Percentiles rank a stretch among this genome's conserved stretches.
Evolutionary conservation across 2,888 invertebrate species (phyloP).

Genomic region (Orthonevra nobilis): DNA sequence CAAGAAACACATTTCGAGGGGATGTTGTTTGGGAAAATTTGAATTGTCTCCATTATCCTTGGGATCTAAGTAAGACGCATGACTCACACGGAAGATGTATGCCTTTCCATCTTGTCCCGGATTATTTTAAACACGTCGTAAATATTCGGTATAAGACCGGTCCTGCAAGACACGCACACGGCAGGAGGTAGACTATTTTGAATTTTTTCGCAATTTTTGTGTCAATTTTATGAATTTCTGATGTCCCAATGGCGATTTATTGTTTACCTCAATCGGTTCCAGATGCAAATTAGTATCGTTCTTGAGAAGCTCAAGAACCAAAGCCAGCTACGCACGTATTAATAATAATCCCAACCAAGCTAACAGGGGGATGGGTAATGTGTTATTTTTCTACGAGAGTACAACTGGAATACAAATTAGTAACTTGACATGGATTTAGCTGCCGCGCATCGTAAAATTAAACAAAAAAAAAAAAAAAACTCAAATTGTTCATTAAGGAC

Average conservation of each 20-base stretch:
- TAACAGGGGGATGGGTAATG: not conserved
- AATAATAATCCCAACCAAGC: conserved; percentile 24
- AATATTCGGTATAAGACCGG: conserved; percentile 41
- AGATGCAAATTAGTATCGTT: conserved; percentile 54
- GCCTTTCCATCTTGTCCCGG: conserved; percentile 48
- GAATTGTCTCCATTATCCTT: conserved; percentile 32
- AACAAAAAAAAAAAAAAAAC: too few species aligned
- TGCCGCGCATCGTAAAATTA: too few species aligned
- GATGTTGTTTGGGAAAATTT: conserved; percentile 16
- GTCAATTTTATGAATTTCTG: conserved; percentile 62
- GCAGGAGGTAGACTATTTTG: conserved; percentile 27
- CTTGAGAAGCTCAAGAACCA: conserved; percentile 31
- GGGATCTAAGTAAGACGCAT: conserved; percentile 23
- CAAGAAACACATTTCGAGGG: not conserved
- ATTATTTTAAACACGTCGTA: conserved; percentile 47
- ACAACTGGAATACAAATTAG: conserved; percentile 14
- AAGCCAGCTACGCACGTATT: conserved; percentile 53
- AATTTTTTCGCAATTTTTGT: conserved; percentile 54
- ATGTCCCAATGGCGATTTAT: conserved; percentile 58
- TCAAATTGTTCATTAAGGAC: too few species aligned
- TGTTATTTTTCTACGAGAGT: not conserved
- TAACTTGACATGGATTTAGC: too few species aligned
- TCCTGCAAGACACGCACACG: conserved; percentile 31
- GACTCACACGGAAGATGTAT: conserved; percentile 38
- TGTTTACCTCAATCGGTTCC: conserved; percentile 40